Percentiles rank a stretch among this genome's conserved stretches.
These are phyloP conservation scores for Argynnis bischoffii DNA, from an alignment of 2,888 invertebrate species.

Conservation along the genomic window DNA sequence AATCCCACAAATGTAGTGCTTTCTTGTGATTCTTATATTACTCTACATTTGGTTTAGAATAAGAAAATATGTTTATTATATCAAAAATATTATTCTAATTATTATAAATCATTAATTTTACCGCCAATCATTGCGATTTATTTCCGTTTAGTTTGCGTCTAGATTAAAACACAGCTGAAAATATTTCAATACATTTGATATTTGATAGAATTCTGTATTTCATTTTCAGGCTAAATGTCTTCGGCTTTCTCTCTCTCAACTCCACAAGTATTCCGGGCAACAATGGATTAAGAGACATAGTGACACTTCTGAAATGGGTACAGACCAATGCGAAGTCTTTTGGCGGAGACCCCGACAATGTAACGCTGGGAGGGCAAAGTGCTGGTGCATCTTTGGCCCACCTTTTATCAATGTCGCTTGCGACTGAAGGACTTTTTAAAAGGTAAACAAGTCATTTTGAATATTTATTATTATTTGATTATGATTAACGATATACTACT, in stretches of 20 bases:
- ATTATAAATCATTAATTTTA: too few species aligned
- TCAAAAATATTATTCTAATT: too few species aligned
- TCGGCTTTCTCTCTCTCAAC: constrained; percentile 72
- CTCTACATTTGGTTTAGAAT: too few species aligned
- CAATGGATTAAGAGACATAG: constrained; percentile 69
- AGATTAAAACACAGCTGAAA: too few species aligned
- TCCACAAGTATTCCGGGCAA: constrained; percentile 68
- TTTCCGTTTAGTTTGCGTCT: too few species aligned
- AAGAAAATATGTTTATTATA: too few species aligned
- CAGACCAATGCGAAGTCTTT: constrained; percentile 60
- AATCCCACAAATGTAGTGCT: too few species aligned
- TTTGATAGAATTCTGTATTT: too few species aligned
- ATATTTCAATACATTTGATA: too few species aligned
- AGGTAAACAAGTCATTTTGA: constrained; percentile 47
- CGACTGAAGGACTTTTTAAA: constrained; percentile 60
- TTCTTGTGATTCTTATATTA: too few species aligned
- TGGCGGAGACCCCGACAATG: constrained; percentile 67
- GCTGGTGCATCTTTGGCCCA: constrained; percentile 66
- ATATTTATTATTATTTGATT: neutral
- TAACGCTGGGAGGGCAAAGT: constrained; percentile 73
- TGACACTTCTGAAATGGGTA: constrained; percentile 72
- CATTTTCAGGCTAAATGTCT: constrained; percentile 63
- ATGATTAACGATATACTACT: too few species aligned
- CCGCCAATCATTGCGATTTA: too few species aligned
- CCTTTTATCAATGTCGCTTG: constrained; percentile 60